Base-by-base conservation (phyloP, 1,140 invertebrate species). In the Anastrepha obliqua region DNA sequence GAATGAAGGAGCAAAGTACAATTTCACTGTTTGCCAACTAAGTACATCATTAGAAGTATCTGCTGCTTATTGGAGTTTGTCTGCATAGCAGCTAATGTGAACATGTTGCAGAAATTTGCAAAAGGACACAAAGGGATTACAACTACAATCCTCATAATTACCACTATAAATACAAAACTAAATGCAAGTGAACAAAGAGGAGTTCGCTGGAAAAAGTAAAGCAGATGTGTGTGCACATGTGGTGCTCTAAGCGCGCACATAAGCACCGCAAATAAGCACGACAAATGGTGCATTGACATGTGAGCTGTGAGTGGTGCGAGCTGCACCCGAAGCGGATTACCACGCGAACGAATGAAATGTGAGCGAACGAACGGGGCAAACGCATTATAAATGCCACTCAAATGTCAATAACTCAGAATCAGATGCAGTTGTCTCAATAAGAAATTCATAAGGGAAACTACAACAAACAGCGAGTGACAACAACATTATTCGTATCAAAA, bases 71-170 rank as follows among this genome's bases (percentile, higher is more conserved):
- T 13, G 39, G 65, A 7, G 15, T 55, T n/a, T 2, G 9, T 2
- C 9, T 51, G 74, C 47, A 11, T 5, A 55, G 47, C 44, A 55
- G 74, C 51, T 81, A 81, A 81, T 81, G 51, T 55, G 74, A 81
- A 81, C 74, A 81, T 81, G 74, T 81, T 58, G 74, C 74, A 55
- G n/a, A 81, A 81, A 81, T 81, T 81, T 29, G 74, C 74, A 17
- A 81, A 81, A 81, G 70, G 74, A 81, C 74, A 55, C 74, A 81
- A 81, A 81, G 8, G 74, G 74, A 81, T 81, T 81, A 81, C 74
- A 81, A 81, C n/a, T 81, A 3, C 39, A 55, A 55, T 81, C 51
- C 74, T 3, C 51, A 81, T 81, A 81, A 81, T 81, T 81, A 55
- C 47, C 74, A 2, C 8, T 42, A 81, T 55, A 81, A 81, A 81